Conservation (phyloP, 2,797 vertebrate genomes). For the Emydoidea blandingii region DNA sequence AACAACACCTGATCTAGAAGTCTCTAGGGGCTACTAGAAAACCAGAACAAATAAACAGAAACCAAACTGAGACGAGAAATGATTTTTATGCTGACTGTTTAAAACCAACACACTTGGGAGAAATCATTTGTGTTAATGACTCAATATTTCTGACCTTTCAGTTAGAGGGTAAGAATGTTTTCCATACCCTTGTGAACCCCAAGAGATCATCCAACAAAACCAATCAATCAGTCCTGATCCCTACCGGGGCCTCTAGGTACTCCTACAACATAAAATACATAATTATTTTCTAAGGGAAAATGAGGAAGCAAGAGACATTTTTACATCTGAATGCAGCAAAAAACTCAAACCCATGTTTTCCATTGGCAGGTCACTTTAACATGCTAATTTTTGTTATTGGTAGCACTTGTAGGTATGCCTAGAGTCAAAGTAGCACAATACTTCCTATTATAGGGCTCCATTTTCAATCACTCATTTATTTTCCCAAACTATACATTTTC, state of each 20-base stretch:
- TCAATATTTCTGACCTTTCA: neutral
- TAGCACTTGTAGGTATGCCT: neutral
- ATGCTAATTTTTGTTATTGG: neutral
- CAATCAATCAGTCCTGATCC: fast-evolving
- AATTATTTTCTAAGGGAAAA: neutral
- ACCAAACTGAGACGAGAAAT: too few relatives aligned
- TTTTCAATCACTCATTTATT: neutral
- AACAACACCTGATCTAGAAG: too few relatives aligned
- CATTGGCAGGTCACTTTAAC: neutral
- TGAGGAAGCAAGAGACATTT: neutral
- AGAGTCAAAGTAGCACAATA: neutral
- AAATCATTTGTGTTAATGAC: constrained; percentile 4
- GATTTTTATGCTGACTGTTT: too few relatives aligned
- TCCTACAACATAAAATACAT: neutral
- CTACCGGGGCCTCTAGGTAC: neutral
- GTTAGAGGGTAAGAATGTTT: too few relatives aligned
- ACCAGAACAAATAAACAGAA: neutral
- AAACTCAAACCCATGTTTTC: neutral
- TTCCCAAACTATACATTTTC: neutral
- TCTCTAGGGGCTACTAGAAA: neutral
- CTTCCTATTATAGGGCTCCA: neutral
- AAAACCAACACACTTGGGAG: neutral
- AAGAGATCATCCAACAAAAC: neutral
- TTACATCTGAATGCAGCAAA: neutral
- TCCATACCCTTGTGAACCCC: too few relatives aligned